Evolutionary conservation across 2,113 vertebrate species (phyloP), one percentile per base, ranked within the genome.

Genomic region (Macroglossus sobrinus): DNA sequence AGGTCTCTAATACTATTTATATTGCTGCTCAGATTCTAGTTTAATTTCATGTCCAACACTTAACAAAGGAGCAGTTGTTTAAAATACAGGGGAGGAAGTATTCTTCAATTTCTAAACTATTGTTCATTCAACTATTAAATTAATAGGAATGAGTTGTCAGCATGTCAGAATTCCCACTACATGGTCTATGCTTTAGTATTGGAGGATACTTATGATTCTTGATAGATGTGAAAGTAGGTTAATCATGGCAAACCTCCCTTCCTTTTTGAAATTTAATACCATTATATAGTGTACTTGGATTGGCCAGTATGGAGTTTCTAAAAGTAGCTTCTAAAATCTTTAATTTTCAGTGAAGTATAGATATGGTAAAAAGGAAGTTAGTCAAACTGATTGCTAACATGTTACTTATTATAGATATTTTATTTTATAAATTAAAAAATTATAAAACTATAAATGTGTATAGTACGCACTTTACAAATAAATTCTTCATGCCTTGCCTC

Each of bases 41-140:
- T 96, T 93, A 96, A 89, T 33, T 15, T 33, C 47, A 43, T 78
- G 30, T 35, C 40, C 55, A 85, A 63, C 8, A 57, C 26, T 80
- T 84, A 80, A 80, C 7, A 84, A 66, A 94, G 43, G 13, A 78
- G 3, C 40, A 50, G 3, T 75, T 96, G 45, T 87, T 93, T 89
- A 68, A 96, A 97, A 95, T 87, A 74, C 59, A 88, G 38, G 35
- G 64, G 61, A 92, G 47, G 33, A 95, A 88, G 19, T 92, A 88
- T 74, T 35, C 55, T 97, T 91, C 94, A 96, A 97, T 97, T 96
- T 96, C 68, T 88, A 79, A 92, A 59, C 71, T 84, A 28, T 43
- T 95, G 66, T 96, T 93, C 84, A 96, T 81, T 90, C 91, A 94
- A 82, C 93, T 94, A 95, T 96, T 97, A 97, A 97, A 96, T 94